Conservation (phyloP, 2,888 invertebrate species). For the Drosophila antonietae region DNA sequence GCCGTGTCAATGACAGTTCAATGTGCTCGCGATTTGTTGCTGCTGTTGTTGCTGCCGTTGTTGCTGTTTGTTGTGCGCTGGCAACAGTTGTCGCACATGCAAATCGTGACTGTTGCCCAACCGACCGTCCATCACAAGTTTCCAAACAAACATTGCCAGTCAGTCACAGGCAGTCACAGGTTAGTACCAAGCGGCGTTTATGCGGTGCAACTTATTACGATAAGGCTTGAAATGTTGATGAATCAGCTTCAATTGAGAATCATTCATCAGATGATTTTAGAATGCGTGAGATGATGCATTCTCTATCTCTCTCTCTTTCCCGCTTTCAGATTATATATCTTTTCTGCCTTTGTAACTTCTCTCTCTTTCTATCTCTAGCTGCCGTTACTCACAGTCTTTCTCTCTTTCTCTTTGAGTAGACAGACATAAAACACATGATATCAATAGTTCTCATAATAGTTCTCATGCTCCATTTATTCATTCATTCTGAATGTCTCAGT, state of each 20-base stretch:
- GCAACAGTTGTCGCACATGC: conserved; percentile 80
- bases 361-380: no score
- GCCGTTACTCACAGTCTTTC: no score
- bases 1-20: conserved; percentile 83
- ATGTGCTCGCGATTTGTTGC: conserved; percentile 76
- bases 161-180: conserved; percentile 46
- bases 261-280: no score
- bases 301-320: neutral
- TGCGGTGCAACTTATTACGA: conserved; percentile 20
- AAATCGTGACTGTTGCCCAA: conserved; percentile 79
- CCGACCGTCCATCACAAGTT: conserved; percentile 77
- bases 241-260: neutral
- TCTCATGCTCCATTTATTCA: no score
- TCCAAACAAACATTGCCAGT: conserved; percentile 72
- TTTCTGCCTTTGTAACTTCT: no score
- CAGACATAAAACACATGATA: no score
- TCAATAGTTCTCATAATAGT: no score
- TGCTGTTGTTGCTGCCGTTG: conserved; percentile 54
- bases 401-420: neutral
- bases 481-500: no score
- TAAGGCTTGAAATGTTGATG: neutral
- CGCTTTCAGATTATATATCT: neutral
- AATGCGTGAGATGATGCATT: no score
- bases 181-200: conserved; percentile 31
- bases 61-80: conserved; percentile 49